Evolutionary conservation across 2,797 vertebrate genomes (phyloP), one percentile per base, ranked within the genome.

Genomic region (Corythornis leucogaster): DNA sequence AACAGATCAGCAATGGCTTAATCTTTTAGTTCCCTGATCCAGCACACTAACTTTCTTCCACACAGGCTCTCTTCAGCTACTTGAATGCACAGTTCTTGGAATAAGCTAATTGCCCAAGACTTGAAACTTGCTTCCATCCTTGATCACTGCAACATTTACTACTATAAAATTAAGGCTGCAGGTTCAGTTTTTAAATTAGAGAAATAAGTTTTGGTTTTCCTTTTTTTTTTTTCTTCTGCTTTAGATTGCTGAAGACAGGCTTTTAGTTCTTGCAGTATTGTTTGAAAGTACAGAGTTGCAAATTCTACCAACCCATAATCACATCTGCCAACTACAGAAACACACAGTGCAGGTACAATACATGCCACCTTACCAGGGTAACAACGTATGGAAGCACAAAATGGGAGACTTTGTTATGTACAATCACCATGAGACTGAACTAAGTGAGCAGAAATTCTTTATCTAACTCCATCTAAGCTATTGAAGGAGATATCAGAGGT

Each of bases 401-500:
- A 78, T 3, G 2, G 51, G 67, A 76, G 20, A 69, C 15, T 51
- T 16, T 57, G 78, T 45, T 66, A 31, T 15, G 15, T 3, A 82
- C 22, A 31, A 48, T 55, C 53, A 45, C 30, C 51, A 61, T 1
- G 6, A 50, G 50, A 85, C 16, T 54, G n/a, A 20, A 7, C 26
- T 53, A 58, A 69, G 38, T 30, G 28, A 57, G 48, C 35, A 62
- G 20, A n/a, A 80, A 83, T 33, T 35, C 80, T 71, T 84, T 64
- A 38, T 38, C 38, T 68, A 54, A 25, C 18, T 46, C 88, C 35
- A 87, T 64, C 80, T 87, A 68, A 54, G 58, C 54, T 75, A 59
- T 1, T 22, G 35, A 95, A 95, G 92, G 81, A 88, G 82, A 94
- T 73, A 87, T 68, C 50, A 6, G 80, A 90, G 35, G 68, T 85